Percentiles rank a stretch among this genome's conserved stretches.
phyloP scores from a whole-genome alignment of 2,113 vertebrate genomes.

The Sarotherodon lohbergeri region DNA sequence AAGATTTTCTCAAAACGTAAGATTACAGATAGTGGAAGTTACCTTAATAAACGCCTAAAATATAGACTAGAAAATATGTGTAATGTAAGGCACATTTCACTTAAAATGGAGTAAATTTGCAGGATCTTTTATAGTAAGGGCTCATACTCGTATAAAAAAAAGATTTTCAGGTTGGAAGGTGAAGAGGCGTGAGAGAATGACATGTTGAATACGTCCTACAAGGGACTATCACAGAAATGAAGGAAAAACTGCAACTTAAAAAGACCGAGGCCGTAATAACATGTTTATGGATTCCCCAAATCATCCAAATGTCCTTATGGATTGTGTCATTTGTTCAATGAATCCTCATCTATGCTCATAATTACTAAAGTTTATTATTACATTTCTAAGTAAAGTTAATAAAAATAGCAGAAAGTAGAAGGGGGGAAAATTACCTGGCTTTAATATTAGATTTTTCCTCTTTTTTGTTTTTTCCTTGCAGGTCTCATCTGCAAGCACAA shows the following conservation, averaged over 20 bases:
- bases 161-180: slow-evolving; percentile 42
- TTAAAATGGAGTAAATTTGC: not conserved
- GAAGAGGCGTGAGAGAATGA: slow-evolving; percentile 11
- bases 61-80: not conserved
- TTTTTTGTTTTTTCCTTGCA: not conserved
- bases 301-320: not conserved
- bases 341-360: not conserved
- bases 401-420: not conserved
- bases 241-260: not conserved
- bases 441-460: not conserved
- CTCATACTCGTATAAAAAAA: slow-evolving; percentile 49
- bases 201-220: not conserved
- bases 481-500: not conserved
- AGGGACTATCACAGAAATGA: slow-evolving; percentile 63
- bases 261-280: not conserved
- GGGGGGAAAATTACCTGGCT: not conserved
- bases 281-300: not conserved
- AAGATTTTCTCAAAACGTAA: slow-evolving; percentile 28
- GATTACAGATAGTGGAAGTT: not conserved
- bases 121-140: not conserved
- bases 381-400: not conserved
- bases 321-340: not conserved
- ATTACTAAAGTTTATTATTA: not conserved
- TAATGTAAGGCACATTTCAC: not conserved
- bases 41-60: not conserved